Conservation (phyloP, 2,797 vertebrate species). For the Leucoraja ocellata region DNA sequence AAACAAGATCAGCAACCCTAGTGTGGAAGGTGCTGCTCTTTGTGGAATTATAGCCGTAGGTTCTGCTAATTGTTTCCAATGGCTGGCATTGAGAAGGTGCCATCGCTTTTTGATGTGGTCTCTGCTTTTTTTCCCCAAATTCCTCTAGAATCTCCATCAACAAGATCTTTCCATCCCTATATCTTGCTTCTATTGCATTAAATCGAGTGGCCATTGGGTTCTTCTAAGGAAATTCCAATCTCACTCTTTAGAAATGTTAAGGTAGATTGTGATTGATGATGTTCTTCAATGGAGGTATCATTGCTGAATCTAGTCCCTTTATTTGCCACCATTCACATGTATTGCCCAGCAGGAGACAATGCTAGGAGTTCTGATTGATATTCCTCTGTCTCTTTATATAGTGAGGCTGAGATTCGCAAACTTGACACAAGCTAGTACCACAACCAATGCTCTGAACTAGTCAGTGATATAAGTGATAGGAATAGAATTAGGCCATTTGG, state of each 20-base stretch:
- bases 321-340: neutral
- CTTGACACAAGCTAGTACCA: neutral
- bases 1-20: neutral
- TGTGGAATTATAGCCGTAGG: neutral
- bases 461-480: neutral
- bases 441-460: neutral
- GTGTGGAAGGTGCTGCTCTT: neutral
- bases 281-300: neutral
- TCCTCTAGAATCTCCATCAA: no score
- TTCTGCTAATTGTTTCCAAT: neutral
- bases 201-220: neutral
- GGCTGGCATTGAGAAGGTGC: neutral
- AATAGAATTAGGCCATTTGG: no score
- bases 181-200: neutral
- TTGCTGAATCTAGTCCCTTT: neutral
- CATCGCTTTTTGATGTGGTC: neutral
- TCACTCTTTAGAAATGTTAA: neutral
- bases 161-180: neutral
- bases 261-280: no score
- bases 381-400: neutral
- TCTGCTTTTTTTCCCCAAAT: no score
- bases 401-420: neutral
- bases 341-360: neutral
- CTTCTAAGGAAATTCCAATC: neutral
- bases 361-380: neutral